These are phyloP conservation scores for Papilio dardanus DNA, from an alignment of 1,140 invertebrate genomes.

Conservation along the genomic window DNA sequence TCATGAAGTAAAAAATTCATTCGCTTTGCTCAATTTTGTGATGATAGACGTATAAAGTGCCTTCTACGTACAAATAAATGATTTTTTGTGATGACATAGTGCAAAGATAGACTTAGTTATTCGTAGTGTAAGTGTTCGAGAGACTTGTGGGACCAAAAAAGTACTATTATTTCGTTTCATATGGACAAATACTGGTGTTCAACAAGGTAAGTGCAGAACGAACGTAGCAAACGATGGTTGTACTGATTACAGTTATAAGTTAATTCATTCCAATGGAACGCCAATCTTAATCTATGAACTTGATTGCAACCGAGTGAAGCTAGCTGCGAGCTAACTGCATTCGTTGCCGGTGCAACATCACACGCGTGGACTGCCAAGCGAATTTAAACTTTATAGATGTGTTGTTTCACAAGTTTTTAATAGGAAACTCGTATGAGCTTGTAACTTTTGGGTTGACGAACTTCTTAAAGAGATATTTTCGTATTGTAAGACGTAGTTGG, in stretches of 20 bases:
- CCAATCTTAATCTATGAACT: slow-evolving; percentile 81
- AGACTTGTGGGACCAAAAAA: slow-evolving; percentile 45
- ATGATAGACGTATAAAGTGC: slow-evolving; percentile 69
- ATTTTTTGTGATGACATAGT: slow-evolving; percentile 74
- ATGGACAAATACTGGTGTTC: slow-evolving; percentile 64
- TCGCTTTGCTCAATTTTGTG: slow-evolving; percentile 77
- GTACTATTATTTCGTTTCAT: slow-evolving; percentile 47
- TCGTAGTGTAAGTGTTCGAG: slow-evolving; percentile 65
- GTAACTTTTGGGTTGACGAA: slow-evolving; percentile 61
- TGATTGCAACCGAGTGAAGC: slow-evolving; percentile 71
- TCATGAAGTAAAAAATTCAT: slow-evolving; percentile 58
- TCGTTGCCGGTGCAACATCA: slow-evolving; percentile 63
- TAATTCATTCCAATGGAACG: slow-evolving; percentile 61
- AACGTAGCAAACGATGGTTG: slow-evolving; percentile 13
- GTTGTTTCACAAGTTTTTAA: slow-evolving; percentile 48
- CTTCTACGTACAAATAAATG: slow-evolving; percentile 66
- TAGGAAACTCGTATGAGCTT: slow-evolving; percentile 47
- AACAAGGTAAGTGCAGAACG: slow-evolving; percentile 58
- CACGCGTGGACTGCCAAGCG: slow-evolving; percentile 50
- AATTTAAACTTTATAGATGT: slow-evolving; percentile 51
- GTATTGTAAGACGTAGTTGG: slow-evolving; percentile 45
- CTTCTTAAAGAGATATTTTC: slow-evolving; percentile 51
- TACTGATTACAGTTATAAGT: slow-evolving; percentile 55
- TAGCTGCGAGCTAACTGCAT: slow-evolving; percentile 59
- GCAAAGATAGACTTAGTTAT: slow-evolving; percentile 65